phyloP scores from a whole-genome alignment of 2,113 vertebrate species.

The Cacatua alba region DNA sequence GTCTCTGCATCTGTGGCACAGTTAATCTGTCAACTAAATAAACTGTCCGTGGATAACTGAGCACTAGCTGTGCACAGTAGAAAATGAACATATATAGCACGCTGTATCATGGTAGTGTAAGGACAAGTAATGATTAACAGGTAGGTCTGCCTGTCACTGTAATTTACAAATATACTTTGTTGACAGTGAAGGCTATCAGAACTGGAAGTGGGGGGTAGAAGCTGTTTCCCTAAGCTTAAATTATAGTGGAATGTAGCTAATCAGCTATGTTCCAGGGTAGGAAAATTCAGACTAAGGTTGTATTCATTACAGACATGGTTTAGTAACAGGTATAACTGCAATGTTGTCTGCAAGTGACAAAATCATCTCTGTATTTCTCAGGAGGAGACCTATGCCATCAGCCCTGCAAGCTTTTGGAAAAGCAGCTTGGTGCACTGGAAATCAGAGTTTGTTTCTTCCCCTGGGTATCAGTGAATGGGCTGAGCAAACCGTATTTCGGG shows the following conservation, averaged over 20 bases:
- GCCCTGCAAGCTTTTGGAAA: not conserved
- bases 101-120: not conserved
- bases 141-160: not conserved
- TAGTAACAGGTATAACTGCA: not conserved
- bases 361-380: not conserved
- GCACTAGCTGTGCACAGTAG: not conserved
- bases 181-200: not conserved
- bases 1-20: not conserved
- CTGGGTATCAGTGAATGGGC: not conserved
- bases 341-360: not conserved
- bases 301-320: not conserved
- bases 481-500: not conserved
- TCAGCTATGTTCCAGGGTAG: not conserved
- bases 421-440: not conserved
- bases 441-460: not conserved
- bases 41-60: not conserved
- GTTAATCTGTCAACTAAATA: constrained; percentile 21
- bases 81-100: not conserved
- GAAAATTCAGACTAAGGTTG: not conserved
- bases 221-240: not conserved
- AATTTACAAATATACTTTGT: not conserved
- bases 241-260: not conserved
- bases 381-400: not conserved
- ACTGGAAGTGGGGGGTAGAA: not conserved
- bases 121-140: not conserved